These are phyloP conservation scores for Dolichotis patagonum DNA, from an alignment of 2,113 vertebrate genomes.

Conservation along the genomic window DNA sequence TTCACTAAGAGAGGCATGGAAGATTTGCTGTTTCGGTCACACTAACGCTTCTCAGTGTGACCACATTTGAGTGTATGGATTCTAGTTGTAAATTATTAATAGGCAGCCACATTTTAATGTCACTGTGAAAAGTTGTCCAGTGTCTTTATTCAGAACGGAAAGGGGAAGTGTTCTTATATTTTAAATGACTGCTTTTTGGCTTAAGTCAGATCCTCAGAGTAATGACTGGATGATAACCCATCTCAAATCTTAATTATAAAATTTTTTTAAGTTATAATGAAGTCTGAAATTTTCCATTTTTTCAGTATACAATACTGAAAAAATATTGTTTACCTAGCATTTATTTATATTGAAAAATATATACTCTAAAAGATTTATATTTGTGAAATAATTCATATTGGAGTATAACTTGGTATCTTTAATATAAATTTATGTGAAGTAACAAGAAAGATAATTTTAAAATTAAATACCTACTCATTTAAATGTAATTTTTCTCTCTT, in stretches of 20 bases:
- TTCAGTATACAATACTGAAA: too few species aligned
- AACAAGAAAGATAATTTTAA: background rate
- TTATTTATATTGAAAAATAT: background rate
- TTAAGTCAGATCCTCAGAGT: background rate
- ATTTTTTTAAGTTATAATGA: background rate
- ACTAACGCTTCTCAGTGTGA: background rate
- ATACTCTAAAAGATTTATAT: background rate
- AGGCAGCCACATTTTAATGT: background rate
- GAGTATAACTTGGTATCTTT: background rate
- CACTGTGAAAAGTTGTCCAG: background rate
- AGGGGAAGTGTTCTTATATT: background rate
- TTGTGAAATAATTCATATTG: conserved; percentile 2
- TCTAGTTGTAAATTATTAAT: background rate
- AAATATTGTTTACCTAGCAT: conserved; percentile 2
- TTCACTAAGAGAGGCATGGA: background rate
- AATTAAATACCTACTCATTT: background rate
- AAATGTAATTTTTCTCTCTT: background rate
- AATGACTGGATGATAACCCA: background rate
- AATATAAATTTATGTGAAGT: background rate
- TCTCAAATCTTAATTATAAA: background rate
- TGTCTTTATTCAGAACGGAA: background rate
- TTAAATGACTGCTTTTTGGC: background rate
- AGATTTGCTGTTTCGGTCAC: background rate
- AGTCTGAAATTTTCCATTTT: background rate
- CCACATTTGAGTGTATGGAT: background rate